Base-by-base conservation (phyloP, 64 coral and sea anemone species). In the Platygyra sinensis region DNA sequence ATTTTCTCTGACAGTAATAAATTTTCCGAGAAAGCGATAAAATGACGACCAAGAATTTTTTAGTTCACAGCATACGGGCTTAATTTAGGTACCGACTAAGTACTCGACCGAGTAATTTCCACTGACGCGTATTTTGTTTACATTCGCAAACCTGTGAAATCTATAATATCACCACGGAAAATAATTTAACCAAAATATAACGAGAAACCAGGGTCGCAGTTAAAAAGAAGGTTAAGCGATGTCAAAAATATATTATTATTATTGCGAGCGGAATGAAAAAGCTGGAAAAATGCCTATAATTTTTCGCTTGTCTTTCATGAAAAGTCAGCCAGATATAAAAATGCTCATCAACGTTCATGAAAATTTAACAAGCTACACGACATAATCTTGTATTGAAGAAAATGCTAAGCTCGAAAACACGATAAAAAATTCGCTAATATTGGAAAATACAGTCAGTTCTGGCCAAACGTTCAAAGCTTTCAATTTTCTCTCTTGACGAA, bases 281-380 rank as follows among this genome's bases (percentile, higher is more conserved):
- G 54, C 54, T 57, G 10, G 10, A 69, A 69, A 5, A 69, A 69
- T 10, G 7, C 29, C 9, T 10, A 3, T 69, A 28, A 28, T 29
- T 62, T 30, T 42, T 29, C 24, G 20, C 22, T 69, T 25, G 67
- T n/a, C 81, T 52, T 33, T 46, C 42, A 46, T 46, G 42, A 52
- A 85, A 85, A 85, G 81, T 71, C 62, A 85, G 81, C 25, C 63
- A 27, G 19, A 24, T 18, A 79, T 50, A 9, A 65, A 67, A 61
- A 83, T 67, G 31, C 80, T 67, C 30, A 65, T 67, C 60, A 67
- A 27, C 65, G 52, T 36, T 71, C 62, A 85, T 85, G 27, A 85
- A 85, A 71, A 71, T 67, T 85, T 85, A 24, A 85, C n/a, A 12
- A 25, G 10, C 62, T 38, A 16, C n/a, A 22, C 19, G 16, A 57